Evolutionary conservation across 2,113 vertebrate genomes (phyloP).

Genomic region (Drymodes brunneopygia): DNA sequence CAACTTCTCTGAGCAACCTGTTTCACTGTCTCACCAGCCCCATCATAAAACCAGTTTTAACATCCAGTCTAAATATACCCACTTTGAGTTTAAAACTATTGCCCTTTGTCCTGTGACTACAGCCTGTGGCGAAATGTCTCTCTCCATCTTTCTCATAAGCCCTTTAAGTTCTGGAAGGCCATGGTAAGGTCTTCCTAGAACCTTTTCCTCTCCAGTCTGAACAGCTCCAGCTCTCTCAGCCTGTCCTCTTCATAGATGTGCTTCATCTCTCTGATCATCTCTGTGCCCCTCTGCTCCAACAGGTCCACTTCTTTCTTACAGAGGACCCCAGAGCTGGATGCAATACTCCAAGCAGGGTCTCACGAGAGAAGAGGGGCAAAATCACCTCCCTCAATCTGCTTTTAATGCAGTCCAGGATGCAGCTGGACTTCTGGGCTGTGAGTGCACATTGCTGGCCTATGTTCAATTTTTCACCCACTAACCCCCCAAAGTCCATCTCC

Average conservation of each 20-base stretch:
- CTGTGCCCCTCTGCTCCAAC: neutral
- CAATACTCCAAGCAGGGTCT: neutral
- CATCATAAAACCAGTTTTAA: accelerated
- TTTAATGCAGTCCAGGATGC: neutral
- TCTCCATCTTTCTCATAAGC: neutral
- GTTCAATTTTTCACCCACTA: neutral
- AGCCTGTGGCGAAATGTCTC: neutral
- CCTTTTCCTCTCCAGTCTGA: neutral
- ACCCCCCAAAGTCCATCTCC: neutral
- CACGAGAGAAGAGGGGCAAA: neutral
- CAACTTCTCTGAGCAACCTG: neutral
- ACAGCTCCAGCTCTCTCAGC: neutral
- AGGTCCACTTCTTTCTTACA: neutral
- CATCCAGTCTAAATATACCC: neutral
- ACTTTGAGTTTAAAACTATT: neutral
- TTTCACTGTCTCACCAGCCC: neutral
- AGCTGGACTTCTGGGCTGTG: accelerated
- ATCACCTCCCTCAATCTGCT: neutral
- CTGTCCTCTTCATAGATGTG: neutral
- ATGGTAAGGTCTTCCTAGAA: neutral
- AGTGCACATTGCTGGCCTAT: accelerated
- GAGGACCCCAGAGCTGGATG: neutral
- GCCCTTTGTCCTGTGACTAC: neutral
- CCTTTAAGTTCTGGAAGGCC: neutral
- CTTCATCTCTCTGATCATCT: neutral